phyloP scores from a whole-genome alignment of 2,797 vertebrate genomes.

The Schizopygopsis pylzovi region DNA sequence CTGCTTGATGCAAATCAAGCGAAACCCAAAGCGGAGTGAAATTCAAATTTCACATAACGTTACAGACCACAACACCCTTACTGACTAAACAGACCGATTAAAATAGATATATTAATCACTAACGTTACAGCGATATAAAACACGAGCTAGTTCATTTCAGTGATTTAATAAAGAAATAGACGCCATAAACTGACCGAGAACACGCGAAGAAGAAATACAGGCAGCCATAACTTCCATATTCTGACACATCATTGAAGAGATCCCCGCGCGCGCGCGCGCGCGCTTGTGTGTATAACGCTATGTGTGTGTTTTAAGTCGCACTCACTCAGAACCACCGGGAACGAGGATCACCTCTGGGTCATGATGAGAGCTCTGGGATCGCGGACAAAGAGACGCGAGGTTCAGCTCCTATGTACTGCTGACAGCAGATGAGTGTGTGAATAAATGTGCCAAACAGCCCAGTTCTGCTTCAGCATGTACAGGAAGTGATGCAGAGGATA shows the following conservation, averaged over 20 bases:
- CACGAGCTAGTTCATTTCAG: neutral
- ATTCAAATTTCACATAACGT: neutral
- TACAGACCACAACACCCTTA: neutral
- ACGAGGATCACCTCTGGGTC: conserved; percentile 83
- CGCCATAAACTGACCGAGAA: conserved; percentile 10
- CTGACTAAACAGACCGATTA: neutral
- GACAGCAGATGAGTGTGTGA: conserved; percentile 70
- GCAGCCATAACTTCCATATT: conserved; percentile 48
- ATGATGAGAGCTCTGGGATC: conserved; percentile 67
- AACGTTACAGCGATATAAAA: too few species aligned
- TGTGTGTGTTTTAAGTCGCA: conserved; percentile 61
- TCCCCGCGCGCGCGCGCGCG: neutral
- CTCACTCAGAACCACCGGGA: conserved; percentile 83
- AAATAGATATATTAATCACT: neutral
- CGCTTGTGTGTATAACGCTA: neutral
- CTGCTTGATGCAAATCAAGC: neutral
- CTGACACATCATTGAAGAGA: conserved; percentile 45
- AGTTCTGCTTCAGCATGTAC: conserved; percentile 69
- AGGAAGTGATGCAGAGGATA: conserved; percentile 71
- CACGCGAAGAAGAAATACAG: conserved; percentile 18
- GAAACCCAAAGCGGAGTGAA: neutral
- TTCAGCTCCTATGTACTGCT: conserved; percentile 53
- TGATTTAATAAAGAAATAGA: neutral
- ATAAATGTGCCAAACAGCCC: conserved; percentile 69
- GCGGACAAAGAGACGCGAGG: conserved; percentile 68